Percentiles rank a stretch among this genome's conserved stretches.
Conservation (phyloP, 2,113 vertebrate species). For the mouse (Mus musculus) region DNA sequence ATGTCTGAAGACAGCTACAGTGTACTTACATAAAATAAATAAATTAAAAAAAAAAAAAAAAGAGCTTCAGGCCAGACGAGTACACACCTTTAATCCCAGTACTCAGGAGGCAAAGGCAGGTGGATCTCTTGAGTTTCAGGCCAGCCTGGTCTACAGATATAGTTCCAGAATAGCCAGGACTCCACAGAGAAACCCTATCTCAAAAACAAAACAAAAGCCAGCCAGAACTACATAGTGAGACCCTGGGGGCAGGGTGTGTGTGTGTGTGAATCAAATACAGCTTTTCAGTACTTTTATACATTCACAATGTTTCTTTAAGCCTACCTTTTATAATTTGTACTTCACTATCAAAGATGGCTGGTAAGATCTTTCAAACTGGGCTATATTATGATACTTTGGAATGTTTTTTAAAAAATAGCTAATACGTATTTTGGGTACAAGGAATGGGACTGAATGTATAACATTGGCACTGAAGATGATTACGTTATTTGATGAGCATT, state of each 20-base stretch:
- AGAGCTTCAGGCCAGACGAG: neutral
- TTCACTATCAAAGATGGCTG: constrained; percentile 39
- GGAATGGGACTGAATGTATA: neutral
- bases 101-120: neutral
- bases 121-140: neutral
- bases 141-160: neutral
- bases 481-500: constrained; percentile 35
- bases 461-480: constrained; percentile 16
- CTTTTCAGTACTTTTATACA: constrained; percentile 16
- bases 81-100: neutral
- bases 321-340: constrained; percentile 19
- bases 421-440: neutral
- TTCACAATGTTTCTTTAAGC: neutral
- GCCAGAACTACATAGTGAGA: neutral
- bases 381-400: neutral
- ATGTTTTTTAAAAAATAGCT: neutral
- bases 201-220: neutral
- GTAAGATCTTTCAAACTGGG: constrained; percentile 35
- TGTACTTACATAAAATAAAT: too few species aligned
- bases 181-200: neutral
- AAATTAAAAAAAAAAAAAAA: too few species aligned
- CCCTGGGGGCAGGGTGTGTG: neutral
- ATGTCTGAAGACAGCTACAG: too few species aligned
- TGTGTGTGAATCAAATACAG: neutral
- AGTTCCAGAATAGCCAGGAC: neutral